phyloP scores from a whole-genome alignment of 2,888 invertebrate genomes.

The Ophion ellenae region DNA sequence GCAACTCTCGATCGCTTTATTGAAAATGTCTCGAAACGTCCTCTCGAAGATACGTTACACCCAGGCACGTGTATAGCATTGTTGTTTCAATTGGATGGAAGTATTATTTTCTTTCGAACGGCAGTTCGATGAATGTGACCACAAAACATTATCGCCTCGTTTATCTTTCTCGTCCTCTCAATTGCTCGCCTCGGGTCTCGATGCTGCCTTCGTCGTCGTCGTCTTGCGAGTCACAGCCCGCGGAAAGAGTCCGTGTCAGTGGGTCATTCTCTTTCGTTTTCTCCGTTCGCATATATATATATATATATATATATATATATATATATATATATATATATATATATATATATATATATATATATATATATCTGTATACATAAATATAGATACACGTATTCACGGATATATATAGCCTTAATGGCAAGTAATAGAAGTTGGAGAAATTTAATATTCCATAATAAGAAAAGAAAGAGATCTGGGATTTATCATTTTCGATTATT shows the following conservation, averaged over 20 bases:
- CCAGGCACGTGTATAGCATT: conserved; percentile 5
- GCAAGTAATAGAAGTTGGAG: conserved; percentile 15
- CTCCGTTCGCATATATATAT: conserved; percentile 22
- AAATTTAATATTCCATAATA: conserved; percentile 21
- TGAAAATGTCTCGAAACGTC: conserved; percentile 37
- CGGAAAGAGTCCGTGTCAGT: conserved; percentile 79
- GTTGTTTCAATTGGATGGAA: neutral
- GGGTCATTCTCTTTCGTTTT: conserved; percentile 73
- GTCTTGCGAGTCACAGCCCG: conserved; percentile 50
- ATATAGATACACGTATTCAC: neutral
- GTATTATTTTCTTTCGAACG: neutral
- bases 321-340: conserved; percentile 22
- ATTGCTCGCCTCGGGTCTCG: conserved; percentile 41
- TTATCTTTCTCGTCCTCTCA: conserved; percentile 38
- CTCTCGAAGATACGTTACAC: neutral
- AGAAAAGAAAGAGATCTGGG: neutral
- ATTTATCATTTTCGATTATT: conserved; percentile 11
- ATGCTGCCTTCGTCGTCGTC: conserved; percentile 35
- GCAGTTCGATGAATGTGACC: conserved; percentile 12
- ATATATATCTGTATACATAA: conserved; percentile 19
- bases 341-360: conserved; percentile 24
- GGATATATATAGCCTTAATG: conserved; percentile 5
- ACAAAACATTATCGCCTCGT: conserved; percentile 44
- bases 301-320: conserved; percentile 23
- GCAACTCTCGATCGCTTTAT: conserved; percentile 49